Evolutionary conservation across 1,140 invertebrate species (phyloP), one percentile per base, ranked within the genome.

Genomic region (Drosophila leontia): DNA sequence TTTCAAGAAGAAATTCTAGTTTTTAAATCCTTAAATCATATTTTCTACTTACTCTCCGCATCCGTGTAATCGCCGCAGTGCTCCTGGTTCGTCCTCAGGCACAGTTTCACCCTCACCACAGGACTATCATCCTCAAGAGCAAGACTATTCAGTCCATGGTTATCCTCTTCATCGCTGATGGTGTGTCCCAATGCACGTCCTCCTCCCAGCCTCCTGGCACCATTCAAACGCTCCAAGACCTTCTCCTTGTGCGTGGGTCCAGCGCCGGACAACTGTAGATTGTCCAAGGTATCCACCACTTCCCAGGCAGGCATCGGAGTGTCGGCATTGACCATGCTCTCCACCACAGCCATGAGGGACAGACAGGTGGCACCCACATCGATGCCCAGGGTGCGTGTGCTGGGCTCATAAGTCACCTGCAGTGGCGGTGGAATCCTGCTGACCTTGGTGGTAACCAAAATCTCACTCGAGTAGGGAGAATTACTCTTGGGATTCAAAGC

Each of bases 391-490:
- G 94, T 95, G 37, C 95, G 95, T 3, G 95, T 95, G 72, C 95
- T 95, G 1, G 96, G 96, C 79, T 98, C 96, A 86, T 95, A 98
- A 15, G 96, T 96, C 3, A 98, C 97, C 63, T 96, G 94, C 63
- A 97, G 94, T 0, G 97, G 96, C 0, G 95, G 93, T 2, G 97
- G 96, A 23, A 98, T 98, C 75, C 96, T 95, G 68, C 98, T 96
- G 2, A 98, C 96, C 60, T 96, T 95, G 0, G 97, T 98, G 1
- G 95, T 96, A 7, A 95, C 95, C 12, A 94, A 94, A 1, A 97
- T 95, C 91, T 97, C 96, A 63, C 97, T 96, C 0, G 97, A 98
- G 87, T 96, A 97, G 62, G 97, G 96, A 32, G 97, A 97, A 53
- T 95, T 95, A 11, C 96, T 97, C 91, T 97, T 97, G 0, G 96